Percentiles rank a stretch among this genome's conserved stretches.
Conservation (phyloP, 2,797 vertebrate genomes). For the Tragopan temminckii region DNA sequence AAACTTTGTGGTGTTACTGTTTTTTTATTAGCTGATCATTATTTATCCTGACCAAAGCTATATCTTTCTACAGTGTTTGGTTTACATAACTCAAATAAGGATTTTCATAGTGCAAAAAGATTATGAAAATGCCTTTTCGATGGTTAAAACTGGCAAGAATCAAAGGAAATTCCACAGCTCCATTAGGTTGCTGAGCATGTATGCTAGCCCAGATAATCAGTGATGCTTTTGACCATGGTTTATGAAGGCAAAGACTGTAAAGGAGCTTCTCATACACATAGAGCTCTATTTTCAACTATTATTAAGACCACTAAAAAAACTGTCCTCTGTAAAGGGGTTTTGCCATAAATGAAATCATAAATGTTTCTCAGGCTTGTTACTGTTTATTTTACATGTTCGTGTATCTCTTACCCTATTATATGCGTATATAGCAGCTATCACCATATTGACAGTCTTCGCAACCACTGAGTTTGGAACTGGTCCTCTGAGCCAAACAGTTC, state of each 20-base stretch:
- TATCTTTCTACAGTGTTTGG: not conserved
- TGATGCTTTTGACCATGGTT: conserved; percentile 28
- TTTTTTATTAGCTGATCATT: conserved; percentile 52
- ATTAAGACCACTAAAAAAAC: not conserved
- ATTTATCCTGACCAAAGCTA: conserved; percentile 37
- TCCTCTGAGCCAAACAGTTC: not conserved
- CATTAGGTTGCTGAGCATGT: not conserved
- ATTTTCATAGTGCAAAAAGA: conserved; percentile 16
- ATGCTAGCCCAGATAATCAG: conserved; percentile 17
- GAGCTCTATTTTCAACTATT: conserved; percentile 17
- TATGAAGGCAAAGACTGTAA: conserved; percentile 6
- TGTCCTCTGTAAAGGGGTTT: not conserved
- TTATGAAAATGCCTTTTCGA: conserved; percentile 41
- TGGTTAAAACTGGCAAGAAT: conserved; percentile 36
- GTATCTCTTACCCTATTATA: not conserved
- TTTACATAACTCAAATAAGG: conserved; percentile 36
- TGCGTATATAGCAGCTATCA: not conserved
- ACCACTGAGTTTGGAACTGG: not conserved
- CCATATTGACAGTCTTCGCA: not conserved
- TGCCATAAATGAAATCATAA: not conserved
- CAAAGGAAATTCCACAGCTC: not conserved
- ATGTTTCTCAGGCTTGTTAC: not conserved
- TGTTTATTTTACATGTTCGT: not conserved
- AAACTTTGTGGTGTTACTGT: conserved; percentile 40
- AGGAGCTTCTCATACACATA: not conserved